A percentile compares a stretch with the other conserved stretches of the same genome.
Evolutionary conservation across 2,888 invertebrate species (phyloP).

Genomic region (Colletes collaris): DNA sequence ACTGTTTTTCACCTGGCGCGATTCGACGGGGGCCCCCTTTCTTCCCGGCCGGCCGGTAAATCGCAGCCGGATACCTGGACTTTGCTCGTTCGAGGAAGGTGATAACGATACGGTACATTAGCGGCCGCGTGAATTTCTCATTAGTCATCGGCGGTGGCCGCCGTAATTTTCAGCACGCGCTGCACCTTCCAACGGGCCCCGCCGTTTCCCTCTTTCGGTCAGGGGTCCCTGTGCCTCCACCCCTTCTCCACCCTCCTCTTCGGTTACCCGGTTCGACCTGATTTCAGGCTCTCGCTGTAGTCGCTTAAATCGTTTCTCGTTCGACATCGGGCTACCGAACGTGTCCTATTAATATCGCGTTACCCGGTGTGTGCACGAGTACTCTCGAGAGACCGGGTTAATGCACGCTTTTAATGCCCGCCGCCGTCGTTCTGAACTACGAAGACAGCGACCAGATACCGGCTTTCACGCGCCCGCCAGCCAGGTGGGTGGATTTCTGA

Average conservation of each 20-base stretch:
- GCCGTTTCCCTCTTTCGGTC: not conserved
- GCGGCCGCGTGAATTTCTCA: slow-evolving; percentile 70
- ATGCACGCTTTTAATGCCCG: slow-evolving; percentile 63
- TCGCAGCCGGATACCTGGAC: slow-evolving; percentile 59
- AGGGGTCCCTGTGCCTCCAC: not conserved
- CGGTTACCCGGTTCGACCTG: slow-evolving; percentile 1
- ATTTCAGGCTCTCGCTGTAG: slow-evolving; percentile 16
- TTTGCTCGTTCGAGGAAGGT: slow-evolving; percentile 58
- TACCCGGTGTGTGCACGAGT: slow-evolving; percentile 39
- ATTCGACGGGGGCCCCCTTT: slow-evolving; percentile 46
- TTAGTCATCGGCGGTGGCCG: slow-evolving; percentile 69
- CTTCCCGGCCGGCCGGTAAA: slow-evolving; percentile 56
- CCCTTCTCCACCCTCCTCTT: not conserved
- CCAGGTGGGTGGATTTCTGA: slow-evolving; percentile 34
- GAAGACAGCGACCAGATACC: slow-evolving; percentile 57
- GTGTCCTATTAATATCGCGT: slow-evolving; percentile 70
- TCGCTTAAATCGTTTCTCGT: slow-evolving; percentile 57
- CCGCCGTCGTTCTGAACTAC: slow-evolving; percentile 60
- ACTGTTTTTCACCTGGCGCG: slow-evolving; percentile 49
- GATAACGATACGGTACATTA: slow-evolving; percentile 73
- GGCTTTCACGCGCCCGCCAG: slow-evolving; percentile 26
- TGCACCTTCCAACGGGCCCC: slow-evolving; percentile 17
- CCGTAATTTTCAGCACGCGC: slow-evolving; percentile 69
- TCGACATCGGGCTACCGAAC: slow-evolving; percentile 66
- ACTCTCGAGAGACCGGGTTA: slow-evolving; percentile 47